Evolutionary conservation across 2,888 invertebrate species (phyloP).

Genomic region (Glaucopsyche alexis): DNA sequence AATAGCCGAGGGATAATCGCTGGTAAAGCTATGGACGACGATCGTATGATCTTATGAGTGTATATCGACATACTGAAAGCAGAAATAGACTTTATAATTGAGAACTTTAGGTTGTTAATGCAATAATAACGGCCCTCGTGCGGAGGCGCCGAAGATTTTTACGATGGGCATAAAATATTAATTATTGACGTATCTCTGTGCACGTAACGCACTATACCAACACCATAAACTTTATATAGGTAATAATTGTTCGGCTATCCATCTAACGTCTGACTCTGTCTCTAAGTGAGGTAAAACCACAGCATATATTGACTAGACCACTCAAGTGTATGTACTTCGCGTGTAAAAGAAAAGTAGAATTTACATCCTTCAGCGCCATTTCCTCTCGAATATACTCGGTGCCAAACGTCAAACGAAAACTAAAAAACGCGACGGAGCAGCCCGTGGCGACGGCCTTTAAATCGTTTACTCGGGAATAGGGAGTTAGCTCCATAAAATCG

Average conservation of each 20-base stretch:
- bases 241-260: neutral
- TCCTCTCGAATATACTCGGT: no score
- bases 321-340: no score
- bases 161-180: constrained; percentile 23
- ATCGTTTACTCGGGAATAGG: no score
- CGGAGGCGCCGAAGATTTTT: constrained; percentile 25
- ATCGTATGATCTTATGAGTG: neutral
- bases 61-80: neutral
- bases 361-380: no score
- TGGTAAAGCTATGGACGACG: neutral
- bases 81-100: neutral
- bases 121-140: neutral
- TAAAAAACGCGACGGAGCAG: no score
- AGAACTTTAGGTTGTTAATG: neutral
- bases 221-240: constrained; percentile 5
- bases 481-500: no score
- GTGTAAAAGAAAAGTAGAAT: no score
- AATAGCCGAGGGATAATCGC: neutral
- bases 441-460: no score
- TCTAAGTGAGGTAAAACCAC: neutral
- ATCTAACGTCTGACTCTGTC: neutral
- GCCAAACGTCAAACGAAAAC: no score
- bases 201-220: neutral
- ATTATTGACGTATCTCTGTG: constrained; percentile 20
- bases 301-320: no score